Conservation (phyloP, 1,140 invertebrate species). For the Bactericera cockerelli region DNA sequence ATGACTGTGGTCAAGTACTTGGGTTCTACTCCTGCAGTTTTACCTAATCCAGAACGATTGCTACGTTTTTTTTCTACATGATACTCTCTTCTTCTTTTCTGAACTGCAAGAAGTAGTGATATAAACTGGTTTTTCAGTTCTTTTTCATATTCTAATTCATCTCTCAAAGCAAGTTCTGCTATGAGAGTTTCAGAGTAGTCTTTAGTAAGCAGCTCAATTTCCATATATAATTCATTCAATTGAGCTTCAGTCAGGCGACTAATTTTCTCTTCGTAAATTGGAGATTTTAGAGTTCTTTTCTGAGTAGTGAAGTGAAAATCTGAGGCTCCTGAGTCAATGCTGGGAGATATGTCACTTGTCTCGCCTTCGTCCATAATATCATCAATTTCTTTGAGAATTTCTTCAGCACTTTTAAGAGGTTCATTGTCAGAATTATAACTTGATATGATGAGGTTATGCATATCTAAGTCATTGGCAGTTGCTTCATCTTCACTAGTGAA, state of each 20-base stretch:
- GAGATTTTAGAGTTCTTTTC: conserved; percentile 62
- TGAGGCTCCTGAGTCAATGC: conserved; percentile 41
- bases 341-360: conserved; percentile 30
- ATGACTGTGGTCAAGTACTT: conserved; percentile 91
- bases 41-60: conserved; percentile 16
- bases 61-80: conserved; percentile 73
- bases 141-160: conserved; percentile 97
- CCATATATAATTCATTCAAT: conserved; percentile 81
- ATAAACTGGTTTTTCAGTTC: conserved; percentile 99
- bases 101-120: conserved; percentile 84
- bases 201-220: conserved; percentile 82
- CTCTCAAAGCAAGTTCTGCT: conserved; percentile 74
- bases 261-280: conserved; percentile 58
- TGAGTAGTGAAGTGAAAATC: conserved; percentile 49
- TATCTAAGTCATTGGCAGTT: conserved; percentile 86
- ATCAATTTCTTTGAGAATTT: conserved; percentile 90
- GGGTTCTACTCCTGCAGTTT: conserved; percentile 31
- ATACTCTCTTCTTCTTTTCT: conserved; percentile 83
- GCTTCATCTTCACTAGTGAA: conserved; percentile 88
- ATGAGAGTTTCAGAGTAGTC: conserved; percentile 90
- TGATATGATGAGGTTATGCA: conserved; percentile 88
- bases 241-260: conserved; percentile 56
- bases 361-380: conserved; percentile 71
- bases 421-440: conserved; percentile 54
- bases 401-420: conserved; percentile 87